Percentiles rank a stretch among this genome's conserved stretches.
phyloP scores from a whole-genome alignment of 2,888 invertebrate genomes.

The Liopterus haemorrhoidalis region DNA sequence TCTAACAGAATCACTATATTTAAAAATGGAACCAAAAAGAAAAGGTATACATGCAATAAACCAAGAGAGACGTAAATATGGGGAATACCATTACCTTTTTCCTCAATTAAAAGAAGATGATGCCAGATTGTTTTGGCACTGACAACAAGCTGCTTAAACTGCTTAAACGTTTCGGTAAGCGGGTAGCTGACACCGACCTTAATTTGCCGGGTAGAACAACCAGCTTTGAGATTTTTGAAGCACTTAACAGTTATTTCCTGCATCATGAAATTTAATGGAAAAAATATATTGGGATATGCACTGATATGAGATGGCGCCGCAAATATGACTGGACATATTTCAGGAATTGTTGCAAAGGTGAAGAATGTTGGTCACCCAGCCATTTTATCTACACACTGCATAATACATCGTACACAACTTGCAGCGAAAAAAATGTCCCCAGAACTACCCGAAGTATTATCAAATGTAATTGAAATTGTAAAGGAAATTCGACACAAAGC shows the following conservation, averaged over 20 bases:
- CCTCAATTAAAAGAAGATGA: too few species aligned
- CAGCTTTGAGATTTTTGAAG: conserved; percentile 20
- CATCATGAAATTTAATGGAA: conserved; percentile 17
- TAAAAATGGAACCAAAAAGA: too few species aligned
- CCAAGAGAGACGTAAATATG: too few species aligned
- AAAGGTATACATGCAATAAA: too few species aligned
- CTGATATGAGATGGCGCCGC: conserved; percentile 17
- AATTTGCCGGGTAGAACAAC: conserved; percentile 18
- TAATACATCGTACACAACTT: conserved; percentile 18
- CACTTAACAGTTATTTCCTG: conserved; percentile 18
- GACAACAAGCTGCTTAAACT: too few species aligned
- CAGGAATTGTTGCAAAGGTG: conserved; percentile 13
- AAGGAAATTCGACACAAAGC: conserved; percentile 19
- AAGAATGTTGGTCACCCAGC: conserved; percentile 12
- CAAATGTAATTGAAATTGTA: too few species aligned
- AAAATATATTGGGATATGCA: conserved; percentile 22
- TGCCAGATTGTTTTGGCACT: too few species aligned
- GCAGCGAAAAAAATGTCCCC: conserved; percentile 20
- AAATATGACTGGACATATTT: conserved; percentile 13
- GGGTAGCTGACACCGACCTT: too few species aligned
- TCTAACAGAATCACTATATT: too few species aligned
- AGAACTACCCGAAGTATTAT: too few species aligned
- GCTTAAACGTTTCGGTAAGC: too few species aligned
- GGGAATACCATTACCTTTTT: too few species aligned
- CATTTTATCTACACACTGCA: conserved; percentile 19